These are phyloP conservation scores for Cephus rjabovi DNA, from an alignment of 2,888 invertebrate genomes.

Conservation along the genomic window DNA sequence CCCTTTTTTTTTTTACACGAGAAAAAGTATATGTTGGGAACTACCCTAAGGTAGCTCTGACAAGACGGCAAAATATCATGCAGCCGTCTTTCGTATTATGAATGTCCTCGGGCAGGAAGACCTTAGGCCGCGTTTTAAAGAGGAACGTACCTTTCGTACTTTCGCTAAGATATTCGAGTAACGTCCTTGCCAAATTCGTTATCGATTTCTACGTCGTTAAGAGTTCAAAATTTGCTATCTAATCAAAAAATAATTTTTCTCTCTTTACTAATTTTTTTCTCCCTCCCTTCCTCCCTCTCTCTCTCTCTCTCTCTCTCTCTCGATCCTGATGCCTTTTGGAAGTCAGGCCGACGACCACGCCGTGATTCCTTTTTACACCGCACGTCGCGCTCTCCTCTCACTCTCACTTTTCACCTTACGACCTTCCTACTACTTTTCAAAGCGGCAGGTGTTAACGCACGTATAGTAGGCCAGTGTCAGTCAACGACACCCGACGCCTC, in stretches of 20 bases:
- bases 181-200: neutral
- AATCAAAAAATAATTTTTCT: neutral
- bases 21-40: neutral
- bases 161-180: neutral
- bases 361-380: neutral
- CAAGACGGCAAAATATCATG: neutral
- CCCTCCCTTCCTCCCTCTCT: too few species aligned
- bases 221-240: neutral
- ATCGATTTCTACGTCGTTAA: neutral
- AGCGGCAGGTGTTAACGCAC: conserved; percentile 48
- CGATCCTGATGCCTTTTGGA: neutral
- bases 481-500: conserved; percentile 44
- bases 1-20: too few species aligned
- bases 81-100: neutral
- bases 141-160: neutral
- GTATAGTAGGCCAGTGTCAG: conserved; percentile 60
- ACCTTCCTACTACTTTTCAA: conserved; percentile 7
- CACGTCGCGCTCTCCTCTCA: neutral
- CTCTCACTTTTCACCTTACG: conserved; percentile 8
- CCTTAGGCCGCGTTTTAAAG: neutral
- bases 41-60: neutral
- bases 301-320: too few species aligned
- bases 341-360: neutral
- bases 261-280: neutral
- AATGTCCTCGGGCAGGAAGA: neutral